Evolutionary conservation across 2,113 vertebrate genomes (phyloP).

Genomic region (Mohoua ochrocephala): DNA sequence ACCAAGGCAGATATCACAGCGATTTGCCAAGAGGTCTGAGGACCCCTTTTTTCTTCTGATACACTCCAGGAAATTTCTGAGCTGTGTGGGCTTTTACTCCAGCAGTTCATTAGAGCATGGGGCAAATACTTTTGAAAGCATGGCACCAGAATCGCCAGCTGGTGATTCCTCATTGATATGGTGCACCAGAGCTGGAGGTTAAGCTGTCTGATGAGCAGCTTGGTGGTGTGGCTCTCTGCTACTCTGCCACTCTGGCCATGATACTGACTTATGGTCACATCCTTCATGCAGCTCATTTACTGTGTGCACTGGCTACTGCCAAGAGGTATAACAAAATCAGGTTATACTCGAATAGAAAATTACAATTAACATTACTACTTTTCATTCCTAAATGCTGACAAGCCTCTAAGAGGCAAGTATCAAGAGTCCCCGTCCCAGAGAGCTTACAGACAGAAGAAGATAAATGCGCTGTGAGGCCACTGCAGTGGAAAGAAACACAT

Average conservation of each 20-base stretch:
- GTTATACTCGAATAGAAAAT: conserved; percentile 28
- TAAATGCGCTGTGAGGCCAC: neutral
- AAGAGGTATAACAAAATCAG: conserved; percentile 31
- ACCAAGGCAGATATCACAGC: neutral
- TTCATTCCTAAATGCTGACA: neutral
- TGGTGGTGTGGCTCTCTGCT: conserved; percentile 1
- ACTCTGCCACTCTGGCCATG: neutral
- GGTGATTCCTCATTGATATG: neutral
- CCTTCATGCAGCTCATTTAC: conserved; percentile 4
- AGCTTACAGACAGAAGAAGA: neutral
- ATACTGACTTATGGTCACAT: neutral
- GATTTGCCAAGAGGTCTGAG: neutral
- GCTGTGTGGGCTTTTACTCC: neutral
- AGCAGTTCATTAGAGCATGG: neutral
- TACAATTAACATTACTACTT: neutral
- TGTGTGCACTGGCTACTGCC: neutral
- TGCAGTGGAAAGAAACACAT: neutral
- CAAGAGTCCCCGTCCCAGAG: neutral
- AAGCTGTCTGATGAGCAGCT: neutral
- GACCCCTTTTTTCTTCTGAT: neutral
- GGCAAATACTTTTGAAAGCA: neutral
- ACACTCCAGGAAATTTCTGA: neutral
- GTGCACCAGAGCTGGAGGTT: neutral
- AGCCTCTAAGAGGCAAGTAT: neutral
- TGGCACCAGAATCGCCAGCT: neutral